These are phyloP conservation scores for Bellardia pandia DNA, from an alignment of 2,888 invertebrate genomes.

Conservation along the genomic window DNA sequence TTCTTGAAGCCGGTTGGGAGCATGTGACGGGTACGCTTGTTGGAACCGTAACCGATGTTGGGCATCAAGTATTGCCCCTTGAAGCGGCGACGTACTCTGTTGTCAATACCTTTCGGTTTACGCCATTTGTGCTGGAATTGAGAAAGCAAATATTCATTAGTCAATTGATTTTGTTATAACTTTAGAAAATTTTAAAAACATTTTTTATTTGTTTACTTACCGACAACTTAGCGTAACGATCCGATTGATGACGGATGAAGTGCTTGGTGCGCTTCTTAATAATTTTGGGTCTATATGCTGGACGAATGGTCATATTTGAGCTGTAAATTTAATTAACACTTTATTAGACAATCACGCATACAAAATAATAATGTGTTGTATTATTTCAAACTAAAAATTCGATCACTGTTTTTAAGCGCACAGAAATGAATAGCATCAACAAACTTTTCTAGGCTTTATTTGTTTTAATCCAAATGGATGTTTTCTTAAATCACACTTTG, in stretches of 20 bases:
- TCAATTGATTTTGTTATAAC: background rate
- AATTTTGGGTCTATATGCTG: slow-evolving; percentile 94
- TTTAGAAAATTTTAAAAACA: slow-evolving; percentile 5
- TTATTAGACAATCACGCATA: background rate
- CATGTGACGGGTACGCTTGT: slow-evolving; percentile 97
- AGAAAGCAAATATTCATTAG: slow-evolving; percentile 37
- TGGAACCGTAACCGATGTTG: slow-evolving; percentile 99
- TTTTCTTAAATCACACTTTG: slow-evolving; percentile 67
- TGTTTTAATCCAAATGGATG: slow-evolving; percentile 6
- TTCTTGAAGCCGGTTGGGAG: slow-evolving; percentile 99
- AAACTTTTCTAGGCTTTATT: slow-evolving; percentile 66
- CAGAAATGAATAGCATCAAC: slow-evolving; percentile 74
- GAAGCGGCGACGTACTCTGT: slow-evolving; percentile 99
- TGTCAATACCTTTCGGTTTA: slow-evolving; percentile 99
- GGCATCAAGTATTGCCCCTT: slow-evolving; percentile 99
- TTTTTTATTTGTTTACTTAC: slow-evolving; percentile 84
- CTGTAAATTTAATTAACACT: slow-evolving; percentile 77
- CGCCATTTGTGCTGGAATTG: slow-evolving; percentile 95
- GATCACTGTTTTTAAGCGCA: slow-evolving; percentile 26
- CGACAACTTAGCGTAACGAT: slow-evolving; percentile 98
- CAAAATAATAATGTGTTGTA: background rate
- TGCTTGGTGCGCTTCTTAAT: slow-evolving; percentile 99
- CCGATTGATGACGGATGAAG: slow-evolving; percentile 99
- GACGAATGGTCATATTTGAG: slow-evolving; percentile 93
- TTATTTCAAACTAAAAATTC: slow-evolving; percentile 3